Percentiles rank a stretch among this genome's conserved stretches.
Conservation (phyloP, 1,140 invertebrate genomes). For the Campoletis sonorensis region DNA sequence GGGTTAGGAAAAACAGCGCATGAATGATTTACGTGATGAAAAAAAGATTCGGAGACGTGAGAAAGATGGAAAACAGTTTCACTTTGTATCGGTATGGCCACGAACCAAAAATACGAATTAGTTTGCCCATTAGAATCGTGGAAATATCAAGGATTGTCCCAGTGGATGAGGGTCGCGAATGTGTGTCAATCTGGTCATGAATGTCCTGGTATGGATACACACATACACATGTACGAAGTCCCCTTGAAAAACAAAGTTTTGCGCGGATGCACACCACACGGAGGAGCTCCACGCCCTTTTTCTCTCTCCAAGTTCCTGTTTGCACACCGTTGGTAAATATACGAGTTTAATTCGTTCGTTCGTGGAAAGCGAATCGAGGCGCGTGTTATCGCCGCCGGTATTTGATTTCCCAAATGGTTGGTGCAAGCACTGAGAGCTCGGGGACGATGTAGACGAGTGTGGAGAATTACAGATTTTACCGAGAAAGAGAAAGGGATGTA, state of each 20-base stretch:
- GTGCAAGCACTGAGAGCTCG: neutral
- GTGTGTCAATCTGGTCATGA: neutral
- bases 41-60: too few relatives aligned
- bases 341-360: slow-evolving; percentile 62
- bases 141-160: too few relatives aligned
- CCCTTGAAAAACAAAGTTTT: neutral
- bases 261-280: neutral
- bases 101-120: too few relatives aligned
- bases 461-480: neutral
- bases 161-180: neutral
- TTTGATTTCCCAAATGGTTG: slow-evolving; percentile 63
- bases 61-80: too few relatives aligned
- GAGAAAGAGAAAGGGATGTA: neutral
- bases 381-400: slow-evolving; percentile 52
- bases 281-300: neutral
- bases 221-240: neutral
- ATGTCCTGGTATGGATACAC: neutral
- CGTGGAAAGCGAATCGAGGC: neutral
- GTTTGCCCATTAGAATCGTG: too few relatives aligned
- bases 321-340: slow-evolving; percentile 53
- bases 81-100: too few relatives aligned
- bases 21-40: too few relatives aligned
- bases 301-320: neutral
- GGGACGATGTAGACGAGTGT: slow-evolving; percentile 5
- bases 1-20: too few relatives aligned